A percentile compares a stretch with the other conserved stretches of the same genome.
phyloP scores from a whole-genome alignment of 2,113 vertebrate species.

The Petrocephalus microphthalmus region DNA sequence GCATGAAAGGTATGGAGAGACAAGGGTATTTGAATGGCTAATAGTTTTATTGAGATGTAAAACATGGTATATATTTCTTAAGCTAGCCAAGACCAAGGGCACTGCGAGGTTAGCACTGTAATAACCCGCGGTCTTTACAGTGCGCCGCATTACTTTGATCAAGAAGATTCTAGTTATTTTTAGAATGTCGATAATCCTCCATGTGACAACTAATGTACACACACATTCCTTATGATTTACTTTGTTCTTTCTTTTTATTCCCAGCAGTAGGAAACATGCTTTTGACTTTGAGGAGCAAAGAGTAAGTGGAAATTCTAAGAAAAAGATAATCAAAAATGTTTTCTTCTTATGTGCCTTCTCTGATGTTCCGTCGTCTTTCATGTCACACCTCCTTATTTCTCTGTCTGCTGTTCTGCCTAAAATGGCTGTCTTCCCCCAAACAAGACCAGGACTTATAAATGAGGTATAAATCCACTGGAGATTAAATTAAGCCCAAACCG shows the following conservation, averaged over 20 bases:
- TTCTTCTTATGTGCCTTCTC: background rate
- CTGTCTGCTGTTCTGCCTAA: background rate
- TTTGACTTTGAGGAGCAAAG: background rate
- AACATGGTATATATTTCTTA: constrained; percentile 64
- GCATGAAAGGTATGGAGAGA: constrained; percentile 53
- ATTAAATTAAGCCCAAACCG: background rate
- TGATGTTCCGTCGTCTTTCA: background rate
- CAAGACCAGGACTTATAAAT: background rate
- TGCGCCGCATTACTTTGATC: constrained; percentile 27
- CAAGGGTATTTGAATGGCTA: constrained; percentile 50
- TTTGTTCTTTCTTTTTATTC: constrained; percentile 1
- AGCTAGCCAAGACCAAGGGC: constrained; percentile 40
- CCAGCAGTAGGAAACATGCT: background rate
- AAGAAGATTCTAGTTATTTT: constrained; percentile 1
- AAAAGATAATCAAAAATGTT: constrained; percentile 2
- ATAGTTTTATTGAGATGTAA: constrained; percentile 60
- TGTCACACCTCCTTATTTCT: background rate
- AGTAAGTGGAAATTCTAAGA: background rate
- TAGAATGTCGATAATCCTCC: background rate
- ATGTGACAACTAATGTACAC: background rate
- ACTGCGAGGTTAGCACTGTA: constrained; percentile 59
- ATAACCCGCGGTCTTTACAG: constrained; percentile 41
- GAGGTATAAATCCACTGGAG: background rate
- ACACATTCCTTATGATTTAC: background rate
- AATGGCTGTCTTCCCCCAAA: background rate